These are phyloP conservation scores for Oenanthe oenanthe DNA, from an alignment of 2,113 vertebrate species.

Conservation along the genomic window DNA sequence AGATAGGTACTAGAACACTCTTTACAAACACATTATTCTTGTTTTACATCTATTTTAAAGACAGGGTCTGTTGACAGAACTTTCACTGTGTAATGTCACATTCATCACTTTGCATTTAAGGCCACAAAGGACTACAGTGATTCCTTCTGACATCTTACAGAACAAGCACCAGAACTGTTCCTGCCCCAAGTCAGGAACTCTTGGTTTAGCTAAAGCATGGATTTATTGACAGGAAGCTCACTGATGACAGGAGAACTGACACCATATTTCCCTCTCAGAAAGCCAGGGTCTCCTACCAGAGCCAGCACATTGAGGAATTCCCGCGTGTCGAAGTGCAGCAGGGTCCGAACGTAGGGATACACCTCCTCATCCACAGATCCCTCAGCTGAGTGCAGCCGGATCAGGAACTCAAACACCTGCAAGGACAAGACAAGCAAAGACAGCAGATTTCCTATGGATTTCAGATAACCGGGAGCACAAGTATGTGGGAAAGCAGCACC, in stretches of 20 bases:
- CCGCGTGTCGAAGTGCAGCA: conserved; percentile 94
- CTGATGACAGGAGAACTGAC: not conserved
- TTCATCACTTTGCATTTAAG: not conserved
- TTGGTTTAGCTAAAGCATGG: not conserved
- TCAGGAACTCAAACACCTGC: conserved; percentile 96
- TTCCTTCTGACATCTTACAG: not conserved
- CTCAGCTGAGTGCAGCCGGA: conserved; percentile 90
- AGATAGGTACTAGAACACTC: not conserved
- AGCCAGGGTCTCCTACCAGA: conserved; percentile 80
- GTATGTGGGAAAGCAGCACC: not conserved
- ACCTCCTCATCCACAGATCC: conserved; percentile 88
- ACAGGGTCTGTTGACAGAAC: not conserved
- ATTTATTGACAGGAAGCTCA: not conserved
- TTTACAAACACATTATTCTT: not conserved
- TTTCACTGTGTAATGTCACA: not conserved
- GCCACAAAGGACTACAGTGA: not conserved
- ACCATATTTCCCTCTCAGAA: not conserved
- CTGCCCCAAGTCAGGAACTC: not conserved
- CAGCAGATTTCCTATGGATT: not conserved
- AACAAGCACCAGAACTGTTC: not conserved
- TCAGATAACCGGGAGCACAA: not conserved
- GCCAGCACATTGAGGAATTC: conserved; percentile 98
- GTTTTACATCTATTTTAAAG: not conserved
- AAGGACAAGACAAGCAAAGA: not conserved
- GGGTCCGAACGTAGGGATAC: conserved; percentile 88